Conservation (phyloP, 2,113 vertebrate species). For the Microtus montanus region DNA sequence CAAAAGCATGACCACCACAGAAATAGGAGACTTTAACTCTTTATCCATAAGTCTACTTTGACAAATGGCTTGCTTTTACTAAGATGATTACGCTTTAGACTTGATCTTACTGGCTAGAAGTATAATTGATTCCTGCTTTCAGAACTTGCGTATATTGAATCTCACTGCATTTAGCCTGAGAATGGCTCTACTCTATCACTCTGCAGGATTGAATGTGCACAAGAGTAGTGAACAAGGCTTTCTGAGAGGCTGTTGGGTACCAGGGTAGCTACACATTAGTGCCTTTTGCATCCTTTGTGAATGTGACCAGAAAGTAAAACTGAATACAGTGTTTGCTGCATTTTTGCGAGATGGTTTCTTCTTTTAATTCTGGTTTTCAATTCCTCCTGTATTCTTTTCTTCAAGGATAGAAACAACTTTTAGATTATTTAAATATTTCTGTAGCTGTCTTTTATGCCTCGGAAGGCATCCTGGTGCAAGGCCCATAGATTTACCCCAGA, state of each 20-base stretch:
- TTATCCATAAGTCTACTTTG: not conserved
- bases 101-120: slow-evolving; percentile 16
- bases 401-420: not conserved
- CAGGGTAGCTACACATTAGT: not conserved
- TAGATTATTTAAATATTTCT: slow-evolving; percentile 5
- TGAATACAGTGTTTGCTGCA: too few species aligned
- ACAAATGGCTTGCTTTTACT: not conserved
- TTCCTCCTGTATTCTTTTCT: not conserved
- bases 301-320: not conserved
- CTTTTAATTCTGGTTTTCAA: not conserved
- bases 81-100: not conserved
- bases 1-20: not conserved
- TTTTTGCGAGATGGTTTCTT: not conserved
- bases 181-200: not conserved
- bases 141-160: not conserved
- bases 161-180: not conserved
- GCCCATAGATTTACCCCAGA: not conserved
- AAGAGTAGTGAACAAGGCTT: not conserved
- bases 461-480: not conserved
- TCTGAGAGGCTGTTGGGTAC: not conserved
- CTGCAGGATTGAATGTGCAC: not conserved
- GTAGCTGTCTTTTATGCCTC: not conserved
- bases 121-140: slow-evolving; percentile 4
- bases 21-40: not conserved
- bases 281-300: not conserved